Percentiles rank a stretch among this genome's conserved stretches.
phyloP scores from a whole-genome alignment of 2,797 vertebrate species.

The Hozukius guyotensis region DNA sequence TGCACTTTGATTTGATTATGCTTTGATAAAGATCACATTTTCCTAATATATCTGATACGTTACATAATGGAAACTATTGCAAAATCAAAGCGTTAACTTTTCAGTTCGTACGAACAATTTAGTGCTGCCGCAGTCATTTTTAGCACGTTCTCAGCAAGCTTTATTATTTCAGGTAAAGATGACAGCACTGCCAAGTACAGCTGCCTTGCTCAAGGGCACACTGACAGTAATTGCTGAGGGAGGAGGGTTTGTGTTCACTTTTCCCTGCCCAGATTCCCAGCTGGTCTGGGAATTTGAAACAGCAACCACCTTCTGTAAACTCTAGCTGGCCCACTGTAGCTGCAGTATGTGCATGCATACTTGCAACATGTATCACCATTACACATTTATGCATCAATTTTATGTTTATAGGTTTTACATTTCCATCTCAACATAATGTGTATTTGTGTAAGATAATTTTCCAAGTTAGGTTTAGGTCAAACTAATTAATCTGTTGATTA shows the following conservation, averaged over 20 bases:
- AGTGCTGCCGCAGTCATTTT: not conserved
- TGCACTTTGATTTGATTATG: not conserved
- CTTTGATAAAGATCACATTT: constrained; percentile 29
- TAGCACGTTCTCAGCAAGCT: not conserved
- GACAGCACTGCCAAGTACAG: constrained; percentile 21
- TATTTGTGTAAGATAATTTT: constrained; percentile 15
- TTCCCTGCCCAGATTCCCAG: constrained; percentile 54
- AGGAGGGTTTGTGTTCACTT: constrained; percentile 16
- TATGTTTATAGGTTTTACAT: not conserved
- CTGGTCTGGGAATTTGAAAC: constrained; percentile 53
- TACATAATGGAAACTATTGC: constrained; percentile 15
- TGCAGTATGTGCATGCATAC: not conserved
- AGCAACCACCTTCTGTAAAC: constrained; percentile 44
- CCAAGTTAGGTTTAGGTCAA: not conserved
- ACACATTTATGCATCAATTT: not conserved
- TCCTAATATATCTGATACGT: not conserved
- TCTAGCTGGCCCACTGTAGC: not conserved
- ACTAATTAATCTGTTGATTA: too few species aligned
- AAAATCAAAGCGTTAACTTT: constrained; percentile 1
- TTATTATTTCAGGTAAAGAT: constrained; percentile 28
- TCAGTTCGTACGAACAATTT: not conserved
- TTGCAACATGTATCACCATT: not conserved
- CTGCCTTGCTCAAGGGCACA: constrained; percentile 58
- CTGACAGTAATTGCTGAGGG: constrained; percentile 26
- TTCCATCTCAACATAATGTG: not conserved